Evolutionary conservation across 2,888 invertebrate species (phyloP), one percentile per base, ranked within the genome.

Genomic region (Erynnis tages): DNA sequence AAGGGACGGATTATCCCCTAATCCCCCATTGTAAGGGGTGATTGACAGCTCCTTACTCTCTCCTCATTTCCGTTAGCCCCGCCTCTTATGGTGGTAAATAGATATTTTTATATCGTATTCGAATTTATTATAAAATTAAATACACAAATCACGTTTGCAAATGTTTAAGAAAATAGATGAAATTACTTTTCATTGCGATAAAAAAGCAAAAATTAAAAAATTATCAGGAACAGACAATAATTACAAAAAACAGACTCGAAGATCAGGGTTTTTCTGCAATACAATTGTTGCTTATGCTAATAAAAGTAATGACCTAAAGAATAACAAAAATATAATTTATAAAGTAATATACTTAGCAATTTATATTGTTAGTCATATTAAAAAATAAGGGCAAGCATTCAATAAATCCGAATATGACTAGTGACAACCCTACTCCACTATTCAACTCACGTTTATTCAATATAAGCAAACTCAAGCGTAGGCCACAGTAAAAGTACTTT

Each of bases 381-480:
- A 7, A 2, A 44, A 40, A 53, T 16, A 23, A n/a, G n/a, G n/a
- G n/a, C n/a, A n/a, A n/a, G n/a, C n/a, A n/a, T n/a, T n/a, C n/a
- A n/a, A n/a, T n/a, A n/a, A n/a, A n/a, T n/a, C n/a, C 10, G 10
- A 43, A n/a, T 4, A 16, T 25, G 2, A n/a, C n/a, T n/a, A 14
- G 23, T 11, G 10, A 4, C 82, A 86, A 57, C 89, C 89, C 89
- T 89, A 74, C 35, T 55, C 61, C 66, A 76, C 83, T 83, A 88
- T 89, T 89, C 89, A 83, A 82, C 86, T 87, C 89, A 88, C 89
- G 89, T 89, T 88, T 89, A 89, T 89, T 88, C 89, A 89, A 89
- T 89, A 89, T 89, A 88, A 86, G 88, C 86, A 86, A 88, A 88
- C 88, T 86, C 78, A 81, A 75, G 71, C 81, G 79, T 79, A 81